Evolutionary conservation across 2,113 vertebrate genomes (phyloP), one percentile per base, ranked within the genome.

Genomic region (Tilapia sparmanii): DNA sequence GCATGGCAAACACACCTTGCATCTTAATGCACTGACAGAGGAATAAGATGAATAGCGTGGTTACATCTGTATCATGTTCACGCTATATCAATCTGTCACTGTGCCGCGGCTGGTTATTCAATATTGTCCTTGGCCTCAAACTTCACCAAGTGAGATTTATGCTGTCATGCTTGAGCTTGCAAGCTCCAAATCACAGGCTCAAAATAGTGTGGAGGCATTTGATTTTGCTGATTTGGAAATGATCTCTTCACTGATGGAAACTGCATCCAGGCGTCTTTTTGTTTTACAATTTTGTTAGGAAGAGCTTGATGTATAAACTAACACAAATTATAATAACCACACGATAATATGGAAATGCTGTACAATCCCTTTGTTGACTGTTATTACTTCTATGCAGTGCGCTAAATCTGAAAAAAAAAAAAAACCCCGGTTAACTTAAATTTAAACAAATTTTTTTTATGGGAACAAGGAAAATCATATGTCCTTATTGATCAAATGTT

Each of bases 51-150:
- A 91, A 93, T 93, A 80, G 91, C 19, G 10, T 59, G 83, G 87
- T 88, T 91, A 94, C 91, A 91, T 93, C 88, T 93, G 90, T 92
- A 92, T 94, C 93, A 89, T 91, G 87, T 90, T 94, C 87, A 92
- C 47, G 86, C 57, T 91, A 91, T 91, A 95, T 94, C 92, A 93
- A 93, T 93, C 94, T 92, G 92, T 92, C 94, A 95, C 90, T 95
- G 90, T 53, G 89, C 89, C 13, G 45, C 10, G 61, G 85, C 57
- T 83, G 88, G 84, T 89, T 93, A 90, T 94, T 92, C 94, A 91
- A 94, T 92, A 93, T 92, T 91, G 94, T 94, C 93, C 94, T 95
- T 94, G 94, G 93, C 91, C 92, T 90, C 87, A 95, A 93, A 94
- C 89, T 90, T 84, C 84, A 86, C 68, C 85, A 80, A 87, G 90